Evolutionary conservation across 1,140 invertebrate genomes (phyloP), one percentile per base, ranked within the genome.

Genomic region (Drosophila takahashii): DNA sequence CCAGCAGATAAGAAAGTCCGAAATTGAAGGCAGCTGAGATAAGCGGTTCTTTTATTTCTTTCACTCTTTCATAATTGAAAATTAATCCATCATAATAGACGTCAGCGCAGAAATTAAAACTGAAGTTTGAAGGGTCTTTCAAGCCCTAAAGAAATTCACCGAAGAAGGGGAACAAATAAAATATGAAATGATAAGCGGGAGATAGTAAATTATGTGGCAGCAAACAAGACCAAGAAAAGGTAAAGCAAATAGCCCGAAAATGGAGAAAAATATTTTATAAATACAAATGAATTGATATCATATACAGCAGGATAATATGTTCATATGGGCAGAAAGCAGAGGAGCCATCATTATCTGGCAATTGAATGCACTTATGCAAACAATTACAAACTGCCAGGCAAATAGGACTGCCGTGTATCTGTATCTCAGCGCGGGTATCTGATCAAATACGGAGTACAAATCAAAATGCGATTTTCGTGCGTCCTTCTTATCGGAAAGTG

Each of bases 61-160:
- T 37, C 27, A 22, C 41, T 45, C 65, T 67, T 65, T 59, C 61
- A 85, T 90, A 90, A 90, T 90, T 90, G 85, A 90, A 90, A 90
- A 79, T 90, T 90, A 90, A 90, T 90, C 85, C 85, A 90, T 90
- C 85, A 90, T 90, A 90, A 90, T 90, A 90, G 86, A 90, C 77
- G 81, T 90, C 85, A 84, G 84, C 29, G 36, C 42, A 18, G 67
- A 70, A 70, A 60, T 72, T 72, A 72, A 59, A 59, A 16, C 58
- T 71, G 16, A 70, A 41, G 39, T 56, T 13, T 47, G 47, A 22
- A 48, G 69, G 53, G 53, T 32, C 32, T 66, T 34, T 52, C 13
- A 16, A 34, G 18, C 29, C 60, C 60, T 45, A 32, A 36, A 37
- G 44, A 66, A 70, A 53, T 44, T 26, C 11, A 29, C 18, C 27